Conservation (phyloP, 2,113 vertebrate species). For the Microtus montanus region DNA sequence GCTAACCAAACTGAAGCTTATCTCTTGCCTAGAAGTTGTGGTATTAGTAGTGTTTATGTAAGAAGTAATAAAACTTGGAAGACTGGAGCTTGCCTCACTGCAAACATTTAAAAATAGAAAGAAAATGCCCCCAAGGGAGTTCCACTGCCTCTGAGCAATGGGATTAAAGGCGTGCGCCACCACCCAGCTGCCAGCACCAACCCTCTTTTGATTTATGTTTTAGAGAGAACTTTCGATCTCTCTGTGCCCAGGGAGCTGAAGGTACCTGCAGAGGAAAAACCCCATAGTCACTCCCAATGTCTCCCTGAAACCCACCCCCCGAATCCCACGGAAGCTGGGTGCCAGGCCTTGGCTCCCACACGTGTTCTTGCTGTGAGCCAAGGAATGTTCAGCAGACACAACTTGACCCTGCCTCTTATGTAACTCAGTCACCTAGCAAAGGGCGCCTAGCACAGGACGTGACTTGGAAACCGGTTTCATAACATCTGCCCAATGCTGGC, state of each 20-base stretch:
- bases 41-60: constrained; percentile 65
- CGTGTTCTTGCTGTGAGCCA: not conserved
- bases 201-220: not conserved
- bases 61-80: constrained; percentile 64
- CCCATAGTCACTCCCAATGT: not conserved
- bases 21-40: constrained; percentile 58
- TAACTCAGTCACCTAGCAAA: not conserved
- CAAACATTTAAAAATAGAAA: not conserved
- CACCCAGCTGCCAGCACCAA: not conserved
- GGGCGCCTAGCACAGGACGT: not conserved
- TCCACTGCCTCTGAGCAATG: not conserved
- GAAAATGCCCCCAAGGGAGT: not conserved
- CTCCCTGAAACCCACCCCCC: not conserved
- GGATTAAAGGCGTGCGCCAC: not conserved
- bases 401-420: not conserved
- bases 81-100: constrained; percentile 42
- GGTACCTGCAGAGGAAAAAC: not conserved
- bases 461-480: too few relatives aligned
- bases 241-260: not conserved
- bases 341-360: too few relatives aligned
- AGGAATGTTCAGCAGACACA: not conserved
- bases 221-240: not conserved
- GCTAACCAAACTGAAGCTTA: constrained; percentile 50
- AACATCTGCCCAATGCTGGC: not conserved
- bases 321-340: not conserved